These are phyloP conservation scores for Plecotus auritus DNA, from an alignment of 2,113 vertebrate genomes.

Conservation along the genomic window DNA sequence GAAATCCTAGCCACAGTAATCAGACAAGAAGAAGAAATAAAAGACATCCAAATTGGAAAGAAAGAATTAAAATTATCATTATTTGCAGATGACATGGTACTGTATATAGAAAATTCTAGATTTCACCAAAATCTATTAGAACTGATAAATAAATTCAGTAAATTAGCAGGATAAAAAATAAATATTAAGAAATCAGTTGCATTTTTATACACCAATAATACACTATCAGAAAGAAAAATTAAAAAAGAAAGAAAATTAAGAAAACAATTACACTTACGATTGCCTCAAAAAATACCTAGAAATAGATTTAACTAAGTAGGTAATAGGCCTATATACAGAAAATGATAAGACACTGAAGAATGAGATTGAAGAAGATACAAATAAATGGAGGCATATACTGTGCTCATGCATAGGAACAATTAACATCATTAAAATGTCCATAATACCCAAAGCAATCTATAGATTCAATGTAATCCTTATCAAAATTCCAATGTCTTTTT, in stretches of 20 bases:
- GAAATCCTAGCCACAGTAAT: neutral
- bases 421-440: neutral
- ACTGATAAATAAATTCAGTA: no score
- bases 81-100: neutral
- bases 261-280: neutral
- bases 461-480: neutral
- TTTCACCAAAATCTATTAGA: no score
- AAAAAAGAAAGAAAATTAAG: neutral
- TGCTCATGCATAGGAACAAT: neutral
- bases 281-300: neutral
- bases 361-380: neutral
- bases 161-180: no score
- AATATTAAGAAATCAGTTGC: no score
- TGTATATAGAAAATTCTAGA: no score
- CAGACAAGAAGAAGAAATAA: neutral
- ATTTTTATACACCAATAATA: no score
- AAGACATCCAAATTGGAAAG: neutral
- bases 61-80: neutral
- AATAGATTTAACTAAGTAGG: neutral
- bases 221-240: neutral
- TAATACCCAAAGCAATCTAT: neutral
- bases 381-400: neutral
- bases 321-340: neutral
- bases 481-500: neutral
- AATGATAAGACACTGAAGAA: neutral